Conservation (phyloP, 2,113 vertebrate species). For the Melanerpes formicivorus region DNA sequence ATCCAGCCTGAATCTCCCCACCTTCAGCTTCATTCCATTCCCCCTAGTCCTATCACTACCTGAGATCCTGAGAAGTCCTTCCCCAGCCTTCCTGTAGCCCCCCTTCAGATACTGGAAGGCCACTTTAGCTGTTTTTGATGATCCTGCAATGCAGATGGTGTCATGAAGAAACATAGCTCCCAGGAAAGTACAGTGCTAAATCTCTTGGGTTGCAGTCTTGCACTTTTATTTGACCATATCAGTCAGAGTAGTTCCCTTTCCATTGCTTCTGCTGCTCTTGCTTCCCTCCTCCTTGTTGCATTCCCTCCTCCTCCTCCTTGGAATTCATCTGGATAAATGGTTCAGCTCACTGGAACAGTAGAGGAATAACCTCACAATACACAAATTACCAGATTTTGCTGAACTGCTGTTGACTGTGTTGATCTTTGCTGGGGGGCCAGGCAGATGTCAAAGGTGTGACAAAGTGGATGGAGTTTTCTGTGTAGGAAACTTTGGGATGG, state of each 20-base stretch:
- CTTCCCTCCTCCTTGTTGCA: neutral
- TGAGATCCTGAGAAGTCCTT: too few relatives aligned
- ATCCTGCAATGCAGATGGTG: neutral
- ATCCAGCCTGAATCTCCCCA: too few relatives aligned
- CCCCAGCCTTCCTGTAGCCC: too few relatives aligned
- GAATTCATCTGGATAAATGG: neutral
- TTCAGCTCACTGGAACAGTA: neutral
- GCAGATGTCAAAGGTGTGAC: neutral
- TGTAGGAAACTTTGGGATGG: neutral
- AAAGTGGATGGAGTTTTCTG: neutral
- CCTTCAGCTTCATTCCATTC: too few relatives aligned
- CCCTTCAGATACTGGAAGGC: too few relatives aligned
- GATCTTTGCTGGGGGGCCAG: neutral
- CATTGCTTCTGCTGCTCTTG: neutral
- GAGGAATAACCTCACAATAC: neutral
- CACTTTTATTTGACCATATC: neutral
- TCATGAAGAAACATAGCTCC: neutral
- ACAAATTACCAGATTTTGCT: neutral
- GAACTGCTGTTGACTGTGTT: fast-evolving
- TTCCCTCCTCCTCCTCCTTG: neutral
- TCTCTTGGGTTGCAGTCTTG: neutral
- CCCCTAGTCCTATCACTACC: too few relatives aligned
- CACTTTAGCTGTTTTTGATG: neutral
- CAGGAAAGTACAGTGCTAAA: neutral
- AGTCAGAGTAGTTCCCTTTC: neutral